These are phyloP conservation scores for Ceratosolen solmsi DNA, from an alignment of 1,140 invertebrate genomes.

Conservation along the genomic window DNA sequence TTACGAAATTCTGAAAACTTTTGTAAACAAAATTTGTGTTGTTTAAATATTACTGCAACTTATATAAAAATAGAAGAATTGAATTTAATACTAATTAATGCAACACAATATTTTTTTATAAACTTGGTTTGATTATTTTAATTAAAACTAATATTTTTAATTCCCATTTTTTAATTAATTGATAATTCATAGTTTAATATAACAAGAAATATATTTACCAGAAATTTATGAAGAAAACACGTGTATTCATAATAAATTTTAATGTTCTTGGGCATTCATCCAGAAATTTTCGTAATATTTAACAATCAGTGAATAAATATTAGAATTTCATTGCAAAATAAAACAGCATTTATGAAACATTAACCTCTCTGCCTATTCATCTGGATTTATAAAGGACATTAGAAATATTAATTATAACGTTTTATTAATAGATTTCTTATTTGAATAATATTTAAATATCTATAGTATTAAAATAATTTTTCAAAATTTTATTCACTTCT, in stretches of 20 bases:
- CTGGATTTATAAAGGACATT: constrained; percentile 17
- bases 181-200: neutral
- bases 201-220: neutral
- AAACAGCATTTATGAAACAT: constrained; percentile 45
- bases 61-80: too few relatives aligned
- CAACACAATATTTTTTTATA: too few relatives aligned
- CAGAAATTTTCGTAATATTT: constrained; percentile 50
- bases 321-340: constrained; percentile 48
- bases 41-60: too few relatives aligned
- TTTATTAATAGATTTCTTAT: neutral
- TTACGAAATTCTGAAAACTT: neutral
- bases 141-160: too few relatives aligned
- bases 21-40: neutral
- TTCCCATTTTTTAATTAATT: too few relatives aligned
- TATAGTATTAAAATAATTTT: neutral
- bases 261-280: constrained; percentile 41
- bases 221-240: constrained; percentile 5
- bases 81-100: too few relatives aligned
- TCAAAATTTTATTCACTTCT: neutral
- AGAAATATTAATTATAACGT: neutral
- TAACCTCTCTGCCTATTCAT: constrained; percentile 25
- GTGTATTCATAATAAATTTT: neutral
- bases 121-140: neutral
- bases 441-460: neutral
- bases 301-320: constrained; percentile 50